These are phyloP conservation scores for Urocitellus parryii DNA, from an alignment of 2,113 vertebrate species.

Conservation along the genomic window DNA sequence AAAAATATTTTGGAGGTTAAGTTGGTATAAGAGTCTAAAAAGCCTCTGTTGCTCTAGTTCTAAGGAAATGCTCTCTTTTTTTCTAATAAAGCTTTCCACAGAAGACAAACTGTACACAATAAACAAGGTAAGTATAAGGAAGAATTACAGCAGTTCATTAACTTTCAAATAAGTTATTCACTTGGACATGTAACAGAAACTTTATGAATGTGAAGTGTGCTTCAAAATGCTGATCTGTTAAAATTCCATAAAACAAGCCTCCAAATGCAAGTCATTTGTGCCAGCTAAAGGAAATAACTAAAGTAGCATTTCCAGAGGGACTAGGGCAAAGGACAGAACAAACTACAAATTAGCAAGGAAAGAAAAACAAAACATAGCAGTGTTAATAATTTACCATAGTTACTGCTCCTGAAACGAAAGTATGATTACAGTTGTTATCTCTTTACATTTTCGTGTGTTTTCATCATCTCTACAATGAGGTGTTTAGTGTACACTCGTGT, in stretches of 20 bases:
- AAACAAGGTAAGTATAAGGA: constrained; percentile 80
- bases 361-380: not conserved
- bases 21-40: constrained; percentile 78
- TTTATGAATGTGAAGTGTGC: constrained; percentile 51
- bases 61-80: constrained; percentile 78
- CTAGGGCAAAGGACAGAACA: constrained; percentile 81
- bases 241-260: constrained; percentile 73
- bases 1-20: constrained; percentile 82
- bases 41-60: constrained; percentile 78
- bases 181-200: constrained; percentile 59
- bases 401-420: constrained; percentile 61
- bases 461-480: not conserved
- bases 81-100: constrained; percentile 75
- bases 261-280: constrained; percentile 49
- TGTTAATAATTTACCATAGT: constrained; percentile 65
- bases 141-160: constrained; percentile 43
- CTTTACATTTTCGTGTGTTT: constrained; percentile 9
- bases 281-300: constrained; percentile 64
- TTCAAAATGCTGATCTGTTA: constrained; percentile 69
- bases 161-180: not conserved
- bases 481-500: not conserved
- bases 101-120: constrained; percentile 79
- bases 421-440: not conserved
- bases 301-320: constrained; percentile 41
- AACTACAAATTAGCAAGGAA: constrained; percentile 54